Evolutionary conservation across 1,140 invertebrate species (phyloP).

Genomic region (Pogonomyrmex californicus): DNA sequence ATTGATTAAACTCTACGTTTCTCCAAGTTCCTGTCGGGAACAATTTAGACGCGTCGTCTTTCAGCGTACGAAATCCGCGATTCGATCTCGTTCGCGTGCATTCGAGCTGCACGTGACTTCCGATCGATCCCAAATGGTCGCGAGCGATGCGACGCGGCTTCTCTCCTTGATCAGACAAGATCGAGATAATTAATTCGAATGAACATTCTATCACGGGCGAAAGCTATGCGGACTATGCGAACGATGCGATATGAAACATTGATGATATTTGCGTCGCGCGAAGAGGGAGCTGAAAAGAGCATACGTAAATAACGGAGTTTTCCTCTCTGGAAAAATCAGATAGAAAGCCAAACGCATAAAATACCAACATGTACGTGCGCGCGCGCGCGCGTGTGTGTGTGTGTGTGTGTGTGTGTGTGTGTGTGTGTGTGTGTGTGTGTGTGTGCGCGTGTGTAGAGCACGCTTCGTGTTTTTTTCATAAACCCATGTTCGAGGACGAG

Average conservation of each 20-base stretch:
- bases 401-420: neutral
- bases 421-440: neutral
- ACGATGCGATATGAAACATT: neutral
- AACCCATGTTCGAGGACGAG: slow-evolving; percentile 6
- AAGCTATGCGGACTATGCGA: neutral
- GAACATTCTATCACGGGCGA: neutral
- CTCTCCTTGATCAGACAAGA: neutral
- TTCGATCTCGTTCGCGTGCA: slow-evolving; percentile 31
- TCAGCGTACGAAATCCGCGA: slow-evolving; percentile 19
- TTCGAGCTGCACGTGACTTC: neutral
- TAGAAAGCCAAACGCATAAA: slow-evolving; percentile 28
- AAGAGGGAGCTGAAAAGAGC: slow-evolving; percentile 9
- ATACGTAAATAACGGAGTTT: slow-evolving; percentile 32
- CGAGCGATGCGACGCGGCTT: neutral
- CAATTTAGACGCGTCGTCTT: slow-evolving; percentile 47
- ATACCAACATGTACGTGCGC: too few relatives aligned
- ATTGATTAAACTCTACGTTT: slow-evolving; percentile 49
- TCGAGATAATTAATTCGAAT: neutral
- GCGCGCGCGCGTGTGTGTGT: too few relatives aligned
- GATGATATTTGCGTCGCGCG: neutral
- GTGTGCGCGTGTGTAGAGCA: neutral
- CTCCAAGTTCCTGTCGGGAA: slow-evolving; percentile 19
- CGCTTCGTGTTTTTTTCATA: slow-evolving; percentile 30
- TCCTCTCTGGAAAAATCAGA: slow-evolving; percentile 1
- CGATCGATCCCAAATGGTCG: neutral